Conservation (phyloP, 2,797 vertebrate species). For the Catamblyrhynchus diadema region DNA sequence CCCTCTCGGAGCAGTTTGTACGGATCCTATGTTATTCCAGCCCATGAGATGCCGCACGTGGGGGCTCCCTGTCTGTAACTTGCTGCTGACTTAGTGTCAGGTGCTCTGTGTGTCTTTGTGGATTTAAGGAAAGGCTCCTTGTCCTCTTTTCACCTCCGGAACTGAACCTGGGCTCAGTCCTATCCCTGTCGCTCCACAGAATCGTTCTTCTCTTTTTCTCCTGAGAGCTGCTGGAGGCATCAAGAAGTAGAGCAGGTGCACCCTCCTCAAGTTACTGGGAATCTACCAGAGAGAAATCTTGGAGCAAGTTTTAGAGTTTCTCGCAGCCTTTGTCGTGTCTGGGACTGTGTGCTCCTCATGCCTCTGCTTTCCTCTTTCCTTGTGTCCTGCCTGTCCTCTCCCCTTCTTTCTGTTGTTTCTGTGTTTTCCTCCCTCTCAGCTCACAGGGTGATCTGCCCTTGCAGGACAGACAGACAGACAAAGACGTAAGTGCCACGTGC, state of each 20-base stretch:
- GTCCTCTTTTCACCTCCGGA: background rate
- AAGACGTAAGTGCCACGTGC: background rate
- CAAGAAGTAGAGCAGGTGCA: background rate
- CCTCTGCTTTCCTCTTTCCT: background rate
- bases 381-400: fast-evolving
- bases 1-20: background rate
- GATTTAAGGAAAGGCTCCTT: background rate
- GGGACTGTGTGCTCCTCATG: fast-evolving
- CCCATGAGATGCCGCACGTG: background rate
- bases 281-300: background rate
- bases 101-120: background rate
- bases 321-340: background rate
- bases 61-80: background rate
- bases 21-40: background rate
- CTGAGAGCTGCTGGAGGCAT: background rate
- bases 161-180: background rate
- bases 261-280: background rate
- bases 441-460: background rate
- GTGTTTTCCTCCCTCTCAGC: background rate
- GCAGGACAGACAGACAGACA: background rate
- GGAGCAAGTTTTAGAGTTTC: background rate
- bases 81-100: background rate
- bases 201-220: fast-evolving
- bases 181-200: fast-evolving
- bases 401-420: background rate